A percentile compares a stretch with the other conserved stretches of the same genome.
Evolutionary conservation across 2,888 invertebrate species (phyloP).

Genomic region (Thalpophila matura): DNA sequence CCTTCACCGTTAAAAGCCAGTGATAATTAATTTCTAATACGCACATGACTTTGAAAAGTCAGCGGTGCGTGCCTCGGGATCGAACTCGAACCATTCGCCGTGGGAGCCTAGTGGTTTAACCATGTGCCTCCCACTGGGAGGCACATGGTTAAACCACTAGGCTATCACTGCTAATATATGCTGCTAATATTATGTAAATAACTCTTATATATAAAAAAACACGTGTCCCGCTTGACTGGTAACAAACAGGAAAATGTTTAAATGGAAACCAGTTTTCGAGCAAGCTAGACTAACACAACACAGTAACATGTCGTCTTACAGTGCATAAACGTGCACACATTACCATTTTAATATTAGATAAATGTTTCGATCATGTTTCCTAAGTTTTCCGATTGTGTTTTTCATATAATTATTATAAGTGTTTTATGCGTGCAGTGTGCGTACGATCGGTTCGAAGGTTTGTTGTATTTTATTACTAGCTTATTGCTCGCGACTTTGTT

Average conservation of each 20-base stretch:
- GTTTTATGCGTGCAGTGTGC: constrained; percentile 19
- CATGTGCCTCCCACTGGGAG: too few relatives aligned
- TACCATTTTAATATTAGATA: neutral
- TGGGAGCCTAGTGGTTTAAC: too few relatives aligned
- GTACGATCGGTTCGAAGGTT: constrained; percentile 22
- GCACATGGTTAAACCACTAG: too few relatives aligned
- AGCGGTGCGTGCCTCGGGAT: too few relatives aligned
- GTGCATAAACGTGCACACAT: neutral
- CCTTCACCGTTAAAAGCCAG: too few relatives aligned
- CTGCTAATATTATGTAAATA: too few relatives aligned
- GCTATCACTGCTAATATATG: too few relatives aligned
- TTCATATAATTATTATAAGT: neutral
- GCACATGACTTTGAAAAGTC: too few relatives aligned
- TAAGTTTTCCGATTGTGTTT: neutral
- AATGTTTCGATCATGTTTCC: neutral
- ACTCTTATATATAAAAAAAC: too few relatives aligned
- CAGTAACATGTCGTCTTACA: constrained; percentile 5
- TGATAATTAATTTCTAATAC: too few relatives aligned
- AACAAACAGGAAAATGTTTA: constrained; percentile 24
- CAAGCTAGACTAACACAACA: neutral
- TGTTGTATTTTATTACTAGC: neutral
- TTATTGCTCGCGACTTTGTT: too few relatives aligned
- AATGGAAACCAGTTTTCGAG: constrained; percentile 22
- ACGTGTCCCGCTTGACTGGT: neutral
- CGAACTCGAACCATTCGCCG: too few relatives aligned